Evolutionary conservation across 2,797 vertebrate genomes (phyloP).

Genomic region (Orestias chungarensis): DNA sequence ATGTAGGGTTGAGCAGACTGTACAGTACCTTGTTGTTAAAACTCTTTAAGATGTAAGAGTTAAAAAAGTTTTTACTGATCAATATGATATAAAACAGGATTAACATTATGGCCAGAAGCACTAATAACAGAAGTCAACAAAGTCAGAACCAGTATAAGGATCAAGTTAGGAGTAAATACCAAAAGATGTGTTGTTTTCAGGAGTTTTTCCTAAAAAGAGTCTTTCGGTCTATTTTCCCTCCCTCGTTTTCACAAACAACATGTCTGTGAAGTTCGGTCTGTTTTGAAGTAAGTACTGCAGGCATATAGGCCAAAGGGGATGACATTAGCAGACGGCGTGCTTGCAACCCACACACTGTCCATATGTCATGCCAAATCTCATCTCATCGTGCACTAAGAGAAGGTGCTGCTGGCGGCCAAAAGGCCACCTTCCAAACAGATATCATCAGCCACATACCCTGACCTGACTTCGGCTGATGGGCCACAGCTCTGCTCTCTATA

Average conservation of each 20-base stretch:
- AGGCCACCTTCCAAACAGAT: conserved; percentile 56
- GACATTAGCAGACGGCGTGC: conserved; percentile 61
- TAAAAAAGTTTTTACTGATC: no score
- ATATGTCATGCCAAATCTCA: conserved; percentile 62
- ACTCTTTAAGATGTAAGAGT: no score
- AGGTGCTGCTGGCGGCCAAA: conserved; percentile 53
- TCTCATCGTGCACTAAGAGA: conserved; percentile 35
- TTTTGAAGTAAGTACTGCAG: conserved; percentile 26
- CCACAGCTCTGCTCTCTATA: conserved; percentile 32
- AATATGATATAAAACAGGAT: no score
- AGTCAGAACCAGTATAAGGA: neutral
- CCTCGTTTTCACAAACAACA: neutral
- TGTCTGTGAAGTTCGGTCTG: conserved; percentile 7
- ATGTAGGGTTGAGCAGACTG: no score
- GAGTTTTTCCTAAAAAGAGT: neutral
- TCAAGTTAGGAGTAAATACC: neutral
- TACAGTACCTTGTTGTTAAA: no score
- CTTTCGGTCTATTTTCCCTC: neutral
- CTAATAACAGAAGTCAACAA: neutral
- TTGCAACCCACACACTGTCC: conserved; percentile 44
- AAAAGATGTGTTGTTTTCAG: neutral
- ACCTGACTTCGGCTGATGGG: conserved; percentile 42
- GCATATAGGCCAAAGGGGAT: conserved; percentile 51
- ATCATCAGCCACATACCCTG: conserved; percentile 47
- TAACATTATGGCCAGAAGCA: neutral